These are phyloP conservation scores for Proales similis DNA, from an alignment of 1,140 invertebrate genomes.

Conservation along the genomic window DNA sequence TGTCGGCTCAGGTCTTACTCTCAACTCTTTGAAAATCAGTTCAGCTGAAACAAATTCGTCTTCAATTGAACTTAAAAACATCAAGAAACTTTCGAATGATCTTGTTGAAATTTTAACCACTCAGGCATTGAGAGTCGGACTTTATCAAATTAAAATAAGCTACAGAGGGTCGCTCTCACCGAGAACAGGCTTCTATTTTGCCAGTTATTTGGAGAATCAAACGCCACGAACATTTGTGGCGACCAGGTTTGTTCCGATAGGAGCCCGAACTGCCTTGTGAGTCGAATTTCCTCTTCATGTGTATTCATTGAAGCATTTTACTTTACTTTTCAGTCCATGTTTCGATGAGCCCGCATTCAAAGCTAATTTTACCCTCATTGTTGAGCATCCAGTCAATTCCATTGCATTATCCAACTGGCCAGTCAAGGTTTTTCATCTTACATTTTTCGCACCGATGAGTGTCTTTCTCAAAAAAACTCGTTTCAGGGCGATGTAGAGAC, in stretches of 20 bases:
- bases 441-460: background rate
- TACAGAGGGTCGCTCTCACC: constrained; percentile 16
- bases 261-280: constrained; percentile 35
- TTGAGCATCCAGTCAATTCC: constrained; percentile 29
- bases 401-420: constrained; percentile 18
- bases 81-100: constrained; percentile 19
- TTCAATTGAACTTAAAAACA: background rate
- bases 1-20: constrained; percentile 9
- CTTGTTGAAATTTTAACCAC: constrained; percentile 5
- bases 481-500: background rate
- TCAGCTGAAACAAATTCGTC: background rate
- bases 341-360: constrained; percentile 40
- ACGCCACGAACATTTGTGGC: constrained; percentile 12
- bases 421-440: background rate
- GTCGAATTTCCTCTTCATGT: background rate
- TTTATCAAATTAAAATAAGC: background rate
- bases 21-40: background rate
- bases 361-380: constrained; percentile 34
- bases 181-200: constrained; percentile 13
- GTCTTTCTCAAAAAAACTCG: background rate
- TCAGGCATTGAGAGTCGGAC: background rate
- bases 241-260: constrained; percentile 26
- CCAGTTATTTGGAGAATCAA: constrained; percentile 21
- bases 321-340: constrained; percentile 36
- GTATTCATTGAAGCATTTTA: background rate